Evolutionary conservation across 2,113 vertebrate species (phyloP).

Genomic region (Gambusia holbrooki): DNA sequence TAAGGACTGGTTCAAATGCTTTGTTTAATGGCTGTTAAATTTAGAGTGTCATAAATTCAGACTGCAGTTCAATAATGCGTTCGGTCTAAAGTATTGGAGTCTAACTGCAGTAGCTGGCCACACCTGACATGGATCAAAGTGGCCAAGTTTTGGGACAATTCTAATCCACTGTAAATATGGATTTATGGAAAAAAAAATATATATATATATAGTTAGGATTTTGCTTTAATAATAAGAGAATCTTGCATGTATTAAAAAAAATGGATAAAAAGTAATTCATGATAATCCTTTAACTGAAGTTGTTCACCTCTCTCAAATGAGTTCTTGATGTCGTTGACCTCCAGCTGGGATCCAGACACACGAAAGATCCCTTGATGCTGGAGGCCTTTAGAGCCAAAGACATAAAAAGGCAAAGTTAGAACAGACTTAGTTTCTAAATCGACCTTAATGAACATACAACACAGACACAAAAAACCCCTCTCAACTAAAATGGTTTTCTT

Average conservation of each 20-base stretch:
- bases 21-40: no score
- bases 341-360: slow-evolving; percentile 96
- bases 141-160: background rate
- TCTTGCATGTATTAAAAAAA: background rate
- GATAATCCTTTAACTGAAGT: background rate
- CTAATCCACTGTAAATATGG: background rate
- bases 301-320: slow-evolving; percentile 95
- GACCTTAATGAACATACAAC: background rate
- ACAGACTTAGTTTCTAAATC: background rate
- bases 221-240: background rate
- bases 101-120: background rate
- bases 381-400: slow-evolving; percentile 82
- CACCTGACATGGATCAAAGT: background rate
- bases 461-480: background rate
- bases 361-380: slow-evolving; percentile 99
- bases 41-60: background rate
- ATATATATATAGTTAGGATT: no score
- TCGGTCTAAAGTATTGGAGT: background rate
- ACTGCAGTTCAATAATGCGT: background rate
- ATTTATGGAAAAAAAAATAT: background rate
- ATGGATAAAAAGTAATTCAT: background rate
- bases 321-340: slow-evolving; percentile 99
- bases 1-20: background rate
- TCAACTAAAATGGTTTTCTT: slow-evolving; percentile 20
- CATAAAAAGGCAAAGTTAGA: background rate